phyloP scores from a whole-genome alignment of 2,797 vertebrate genomes.

The Gouania willdenowi region DNA sequence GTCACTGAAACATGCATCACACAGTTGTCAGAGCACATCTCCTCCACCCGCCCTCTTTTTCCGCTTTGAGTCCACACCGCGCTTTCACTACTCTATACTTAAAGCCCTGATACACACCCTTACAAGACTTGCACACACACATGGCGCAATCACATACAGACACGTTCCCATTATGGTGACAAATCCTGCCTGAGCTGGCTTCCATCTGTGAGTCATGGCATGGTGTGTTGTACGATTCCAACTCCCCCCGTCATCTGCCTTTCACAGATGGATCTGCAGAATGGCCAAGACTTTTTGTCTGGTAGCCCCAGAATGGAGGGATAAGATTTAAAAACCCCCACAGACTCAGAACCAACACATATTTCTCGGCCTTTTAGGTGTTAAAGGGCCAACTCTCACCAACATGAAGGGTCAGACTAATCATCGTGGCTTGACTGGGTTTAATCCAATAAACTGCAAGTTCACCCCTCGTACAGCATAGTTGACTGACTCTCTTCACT shows the following conservation, averaged over 20 bases:
- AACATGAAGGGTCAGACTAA: constrained; percentile 47
- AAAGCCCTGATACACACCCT: constrained; percentile 37
- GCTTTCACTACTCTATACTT: constrained; percentile 56
- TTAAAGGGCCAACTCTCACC: constrained; percentile 9
- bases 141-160: constrained; percentile 28
- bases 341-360: neutral
- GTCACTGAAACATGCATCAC: constrained; percentile 69
- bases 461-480: constrained; percentile 39
- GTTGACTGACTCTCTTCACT: constrained; percentile 34
- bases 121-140: constrained; percentile 25
- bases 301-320: constrained; percentile 28
- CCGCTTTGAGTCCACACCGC: constrained; percentile 57
- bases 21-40: constrained; percentile 67
- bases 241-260: constrained; percentile 67
- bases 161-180: constrained; percentile 65
- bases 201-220: constrained; percentile 68
- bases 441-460: constrained; percentile 60
- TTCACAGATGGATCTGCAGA: constrained; percentile 56
- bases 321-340: constrained; percentile 12
- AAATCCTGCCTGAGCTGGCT: constrained; percentile 65
- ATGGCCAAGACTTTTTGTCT: constrained; percentile 43
- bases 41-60: constrained; percentile 60
- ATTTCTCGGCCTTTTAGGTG: constrained; percentile 18
- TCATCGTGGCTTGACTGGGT: constrained; percentile 44
- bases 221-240: constrained; percentile 56